Base-by-base conservation (phyloP, 2,888 invertebrate species). In the Dryomyza anilis region DNA sequence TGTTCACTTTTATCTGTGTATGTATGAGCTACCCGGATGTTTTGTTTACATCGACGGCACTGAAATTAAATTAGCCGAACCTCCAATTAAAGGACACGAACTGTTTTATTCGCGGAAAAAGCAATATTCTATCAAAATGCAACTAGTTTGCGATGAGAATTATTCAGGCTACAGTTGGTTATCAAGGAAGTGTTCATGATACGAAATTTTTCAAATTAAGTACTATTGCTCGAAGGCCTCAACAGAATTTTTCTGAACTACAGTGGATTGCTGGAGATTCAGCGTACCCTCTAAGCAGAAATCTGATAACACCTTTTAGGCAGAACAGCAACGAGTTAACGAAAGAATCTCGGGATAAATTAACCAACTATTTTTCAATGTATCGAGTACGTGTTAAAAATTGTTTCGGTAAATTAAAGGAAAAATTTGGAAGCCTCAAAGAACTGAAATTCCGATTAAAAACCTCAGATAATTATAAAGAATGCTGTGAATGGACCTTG, bases 21-120 rank as follows among this genome's bases (percentile, higher is more conserved):
- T 61, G 50, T 6, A 45, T 43, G 67, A 69, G 36, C 53, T 69
- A 21, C 64, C 66, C 16, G 55, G 60, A 12, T 70, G 70, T 29
- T 63, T 67, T n/a, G 66, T 62, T 4, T 70, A 70, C 48, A 53
- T 67, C 23, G 66, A 66, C 30, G 65, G 58, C 36, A 65, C 66
- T 7, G 66, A 69, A 39, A 60, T 65, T 10, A 68, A 63, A 36
- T 36, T 69, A 10, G 55, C 45, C 5, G 57, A 67, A 21, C 30
- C 59, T n/a, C 64, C 64, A n/a, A 14, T 56, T 14, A 8, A 57
- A 39, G 36, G 65, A 5, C 63, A 58, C n/a, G 48, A 66, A 30
- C 23, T 21, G 0, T 67, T 50, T 23, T 67, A 66, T 43, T 66
- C 64, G 6, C 27, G 64, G 7, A 61, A 64, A 10, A 36, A 66